phyloP scores from a whole-genome alignment of 2,888 invertebrate species.

The Philopedon plagiatum region DNA sequence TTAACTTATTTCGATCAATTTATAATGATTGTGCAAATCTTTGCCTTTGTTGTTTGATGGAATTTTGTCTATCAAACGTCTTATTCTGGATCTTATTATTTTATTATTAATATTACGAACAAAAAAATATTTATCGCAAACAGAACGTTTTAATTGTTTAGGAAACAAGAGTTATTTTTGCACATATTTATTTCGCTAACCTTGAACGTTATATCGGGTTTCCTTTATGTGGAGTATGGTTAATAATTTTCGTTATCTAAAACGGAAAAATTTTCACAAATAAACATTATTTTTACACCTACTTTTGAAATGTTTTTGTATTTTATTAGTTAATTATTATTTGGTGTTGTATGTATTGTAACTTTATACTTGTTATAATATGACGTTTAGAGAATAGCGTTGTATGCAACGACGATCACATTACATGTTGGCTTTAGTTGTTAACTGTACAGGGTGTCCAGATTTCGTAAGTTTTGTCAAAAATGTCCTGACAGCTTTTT shows the following conservation, averaged over 20 bases:
- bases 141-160: background rate
- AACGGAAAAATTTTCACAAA: slow-evolving; percentile 29
- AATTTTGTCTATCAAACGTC: too few species aligned
- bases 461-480: too few species aligned
- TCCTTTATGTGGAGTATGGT: slow-evolving; percentile 15
- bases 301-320: background rate
- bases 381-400: background rate
- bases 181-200: slow-evolving; percentile 7
- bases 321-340: slow-evolving; percentile 10
- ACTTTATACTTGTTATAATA: background rate
- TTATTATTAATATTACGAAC: background rate
- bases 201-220: slow-evolving; percentile 12
- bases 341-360: background rate
- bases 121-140: background rate
- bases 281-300: slow-evolving; percentile 17
- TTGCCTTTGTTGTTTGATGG: too few species aligned
- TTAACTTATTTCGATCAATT: too few species aligned
- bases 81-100: too few species aligned
- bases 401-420: too few species aligned
- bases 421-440: too few species aligned
- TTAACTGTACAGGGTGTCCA: too few species aligned
- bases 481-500: too few species aligned
- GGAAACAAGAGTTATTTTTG: slow-evolving; percentile 15
- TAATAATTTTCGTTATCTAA: slow-evolving; percentile 17
- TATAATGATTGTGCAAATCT: too few species aligned